phyloP scores from a whole-genome alignment of 2,888 invertebrate species.

The Archaeoteleia sp. region DNA sequence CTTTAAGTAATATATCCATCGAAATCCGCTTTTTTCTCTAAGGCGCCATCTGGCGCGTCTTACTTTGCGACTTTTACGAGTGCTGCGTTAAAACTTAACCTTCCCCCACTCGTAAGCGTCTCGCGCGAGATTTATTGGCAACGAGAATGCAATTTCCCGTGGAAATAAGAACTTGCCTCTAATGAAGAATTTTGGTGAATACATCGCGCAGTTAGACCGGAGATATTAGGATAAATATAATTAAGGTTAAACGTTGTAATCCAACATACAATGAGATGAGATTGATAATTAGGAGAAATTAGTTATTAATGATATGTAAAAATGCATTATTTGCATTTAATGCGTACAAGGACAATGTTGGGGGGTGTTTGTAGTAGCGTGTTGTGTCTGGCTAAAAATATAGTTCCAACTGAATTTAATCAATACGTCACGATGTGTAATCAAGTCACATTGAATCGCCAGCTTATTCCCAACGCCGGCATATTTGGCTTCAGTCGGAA shows the following conservation, averaged over 20 bases:
- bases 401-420: slow-evolving; percentile 29
- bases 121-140: slow-evolving; percentile 27
- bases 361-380: slow-evolving; percentile 9
- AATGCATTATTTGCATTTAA: slow-evolving; percentile 22
- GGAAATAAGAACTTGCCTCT: slow-evolving; percentile 20
- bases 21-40: slow-evolving; percentile 15
- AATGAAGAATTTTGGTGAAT: slow-evolving; percentile 19
- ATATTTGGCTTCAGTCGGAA: slow-evolving; percentile 23
- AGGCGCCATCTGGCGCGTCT: slow-evolving; percentile 23
- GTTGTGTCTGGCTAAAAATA: slow-evolving; percentile 29
- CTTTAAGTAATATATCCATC: slow-evolving; percentile 23
- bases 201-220: not conserved
- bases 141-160: slow-evolving; percentile 22
- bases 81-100: slow-evolving; percentile 37
- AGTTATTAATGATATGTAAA: no score
- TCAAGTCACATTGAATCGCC: slow-evolving; percentile 35
- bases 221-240: not conserved
- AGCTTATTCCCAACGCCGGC: slow-evolving; percentile 26
- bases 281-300: no score
- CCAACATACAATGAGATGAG: no score
- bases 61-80: slow-evolving; percentile 43
- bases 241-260: no score
- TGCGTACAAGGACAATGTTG: slow-evolving; percentile 13
- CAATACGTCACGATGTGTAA: slow-evolving; percentile 34
- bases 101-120: slow-evolving; percentile 33